Base-by-base conservation (phyloP, 2,888 invertebrate genomes). In the Philereme transversata region DNA sequence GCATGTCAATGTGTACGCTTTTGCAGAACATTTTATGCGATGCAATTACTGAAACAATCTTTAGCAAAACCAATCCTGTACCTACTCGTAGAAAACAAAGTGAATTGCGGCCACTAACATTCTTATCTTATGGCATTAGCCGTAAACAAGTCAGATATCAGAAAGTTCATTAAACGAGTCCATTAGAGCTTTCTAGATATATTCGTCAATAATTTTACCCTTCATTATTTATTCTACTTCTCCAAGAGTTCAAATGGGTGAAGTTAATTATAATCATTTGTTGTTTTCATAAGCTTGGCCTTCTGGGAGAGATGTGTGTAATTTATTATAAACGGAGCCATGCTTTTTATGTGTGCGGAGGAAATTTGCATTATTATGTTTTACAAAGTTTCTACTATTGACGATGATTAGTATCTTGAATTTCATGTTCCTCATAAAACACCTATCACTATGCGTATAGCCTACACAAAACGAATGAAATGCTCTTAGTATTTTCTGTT, bases 281-380 rank as follows among this genome's bases (percentile, higher is more conserved):
- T 84, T 83, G 76, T 80, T 59, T 86, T 79, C 76, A 76, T 85
- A 83, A 81, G 75, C 79, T 76, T 73, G 80, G 82, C 80, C 76
- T 77, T 81, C 77, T 75, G 76, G 65, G 71, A 78, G 72, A 77
- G 74, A 83, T 83, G 79, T 80, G 79, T 79, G 77, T 86, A 77
- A 86, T 86, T 87, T 87, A 85, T 86, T 86, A 83, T 83, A 79
- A 77, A 79, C 82, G 81, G 81, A 83, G 83, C 82, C 79, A 86
- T 80, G 82, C 84, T 82, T 83, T 86, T 84, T 86, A 86, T 83
- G 83, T 73, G 60, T 76, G 79, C 70, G 67, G 76, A 82, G 82
- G 82, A 84, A 85, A 85, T 86, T 82, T 77, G 78, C 80, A 75
- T 77, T 77, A 72, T 69, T 60, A 72, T 69, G 60, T 59, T 69